Evolutionary conservation across 64 coral and sea anemone genomes (phyloP), one percentile per base, ranked within the genome.

Genomic region (Cladopsammia gracilis): DNA sequence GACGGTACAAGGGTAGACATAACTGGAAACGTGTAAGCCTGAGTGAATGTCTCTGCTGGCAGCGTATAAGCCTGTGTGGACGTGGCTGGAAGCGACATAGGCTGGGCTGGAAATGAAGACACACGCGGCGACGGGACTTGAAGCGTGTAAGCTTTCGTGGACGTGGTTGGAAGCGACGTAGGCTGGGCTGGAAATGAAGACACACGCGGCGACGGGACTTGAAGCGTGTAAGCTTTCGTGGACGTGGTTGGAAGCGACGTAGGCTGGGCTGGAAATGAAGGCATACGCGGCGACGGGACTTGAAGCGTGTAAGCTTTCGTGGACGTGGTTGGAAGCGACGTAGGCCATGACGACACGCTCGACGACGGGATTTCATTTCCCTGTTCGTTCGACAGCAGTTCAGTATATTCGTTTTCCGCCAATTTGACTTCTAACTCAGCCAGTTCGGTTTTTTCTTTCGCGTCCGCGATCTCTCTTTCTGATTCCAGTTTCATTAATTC

Each of bases 401-500:
- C 10, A 10, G 70, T 43, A 45, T 43, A 16, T 45, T 73, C 70
- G 13, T 12, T 12, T 72, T 72, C 70, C 3, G 22, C 76, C 19
- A 79, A 58, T 56, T 79, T 79, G 58, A 19, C 52, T 56, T 79
- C 50, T 25, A 79, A 25, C 76, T 79, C 76, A 23, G 76, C 76
- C 51, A 79, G 13, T 56, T 59, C 76, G 14, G 76, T 26, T 22
- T 56, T 58, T 59, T 79, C 76, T 58, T 56, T 79, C 10, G 76
- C 76, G 58, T 79, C 0, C 16, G 22, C 19, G 7, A 43, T 34
- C 6, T 79, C 76, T 58, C 54, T 79, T 3, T 79, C 54, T 11
- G 76, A 51, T 79, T 79, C 52, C 10, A 58, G 76, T 52, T 58
- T 79, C 58, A 52, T 52, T 25, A 60, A 79, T 34, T 58, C 76